phyloP scores from a whole-genome alignment of 2,113 vertebrate species.

The Pogona vitticeps region DNA sequence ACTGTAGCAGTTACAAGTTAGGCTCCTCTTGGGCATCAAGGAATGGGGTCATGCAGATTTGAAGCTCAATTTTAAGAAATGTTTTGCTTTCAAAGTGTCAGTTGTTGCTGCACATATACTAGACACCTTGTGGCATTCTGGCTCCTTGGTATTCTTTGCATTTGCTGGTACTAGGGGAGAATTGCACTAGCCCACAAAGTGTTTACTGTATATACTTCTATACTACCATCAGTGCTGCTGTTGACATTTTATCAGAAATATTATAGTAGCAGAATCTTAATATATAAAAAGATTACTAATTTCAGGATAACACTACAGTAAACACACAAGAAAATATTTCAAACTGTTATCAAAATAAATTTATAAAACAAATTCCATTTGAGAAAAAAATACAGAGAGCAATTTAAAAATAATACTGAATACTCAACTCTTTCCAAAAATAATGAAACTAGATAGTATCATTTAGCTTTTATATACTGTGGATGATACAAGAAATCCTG shows the following conservation, averaged over 20 bases:
- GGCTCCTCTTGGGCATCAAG: neutral
- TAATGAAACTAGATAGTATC: neutral
- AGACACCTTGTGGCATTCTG: neutral
- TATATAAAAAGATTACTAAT: neutral
- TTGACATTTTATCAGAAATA: neutral
- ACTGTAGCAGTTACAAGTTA: neutral
- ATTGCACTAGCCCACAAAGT: neutral
- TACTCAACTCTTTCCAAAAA: slow-evolving; percentile 4
- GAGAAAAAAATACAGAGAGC: neutral
- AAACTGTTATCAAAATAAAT: neutral
- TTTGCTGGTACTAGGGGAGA: neutral
- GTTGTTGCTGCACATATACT: neutral
- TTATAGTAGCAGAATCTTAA: neutral
- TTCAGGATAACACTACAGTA: neutral
- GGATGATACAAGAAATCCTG: neutral
- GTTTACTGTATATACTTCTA: neutral
- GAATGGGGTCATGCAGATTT: neutral
- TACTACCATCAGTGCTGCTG: neutral
- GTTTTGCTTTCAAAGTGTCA: neutral
- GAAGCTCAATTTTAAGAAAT: neutral
- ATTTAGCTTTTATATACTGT: neutral
- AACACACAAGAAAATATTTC: neutral
- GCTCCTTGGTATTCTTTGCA: neutral
- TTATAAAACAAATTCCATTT: neutral
- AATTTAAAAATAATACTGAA: neutral